Conservation (phyloP, 2,797 vertebrate genomes). For the Sebastes hopkinsi region DNA sequence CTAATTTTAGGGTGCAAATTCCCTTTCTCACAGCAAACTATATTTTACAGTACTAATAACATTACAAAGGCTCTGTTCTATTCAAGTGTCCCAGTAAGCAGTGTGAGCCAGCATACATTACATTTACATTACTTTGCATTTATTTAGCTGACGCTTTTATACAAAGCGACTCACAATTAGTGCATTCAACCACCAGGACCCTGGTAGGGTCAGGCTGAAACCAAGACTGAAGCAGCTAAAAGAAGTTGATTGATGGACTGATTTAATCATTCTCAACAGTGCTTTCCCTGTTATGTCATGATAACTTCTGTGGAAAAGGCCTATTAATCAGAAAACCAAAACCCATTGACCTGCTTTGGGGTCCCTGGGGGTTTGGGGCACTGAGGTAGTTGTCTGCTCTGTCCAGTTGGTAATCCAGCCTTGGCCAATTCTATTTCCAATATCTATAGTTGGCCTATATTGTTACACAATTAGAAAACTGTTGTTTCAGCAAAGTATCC, state of each 20-base stretch:
- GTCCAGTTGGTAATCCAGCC: background rate
- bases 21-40: background rate
- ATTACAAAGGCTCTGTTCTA: background rate
- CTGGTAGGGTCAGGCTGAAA: background rate
- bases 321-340: background rate
- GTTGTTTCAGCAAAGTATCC: background rate
- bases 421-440: background rate
- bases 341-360: background rate
- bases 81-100: background rate
- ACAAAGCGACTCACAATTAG: background rate
- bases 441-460: background rate
- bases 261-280: background rate
- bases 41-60: background rate
- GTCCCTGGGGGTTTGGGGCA: background rate
- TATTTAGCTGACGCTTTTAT: background rate
- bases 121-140: background rate
- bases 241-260: background rate
- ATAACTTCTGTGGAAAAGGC: background rate
- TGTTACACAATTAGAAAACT: background rate
- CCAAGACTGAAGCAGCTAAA: background rate
- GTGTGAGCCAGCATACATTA: background rate
- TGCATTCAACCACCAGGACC: background rate
- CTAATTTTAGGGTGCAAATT: background rate
- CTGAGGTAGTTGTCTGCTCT: background rate
- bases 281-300: background rate